phyloP scores from a whole-genome alignment of 2,797 vertebrate species.

The Bryconaethiops microstoma region DNA sequence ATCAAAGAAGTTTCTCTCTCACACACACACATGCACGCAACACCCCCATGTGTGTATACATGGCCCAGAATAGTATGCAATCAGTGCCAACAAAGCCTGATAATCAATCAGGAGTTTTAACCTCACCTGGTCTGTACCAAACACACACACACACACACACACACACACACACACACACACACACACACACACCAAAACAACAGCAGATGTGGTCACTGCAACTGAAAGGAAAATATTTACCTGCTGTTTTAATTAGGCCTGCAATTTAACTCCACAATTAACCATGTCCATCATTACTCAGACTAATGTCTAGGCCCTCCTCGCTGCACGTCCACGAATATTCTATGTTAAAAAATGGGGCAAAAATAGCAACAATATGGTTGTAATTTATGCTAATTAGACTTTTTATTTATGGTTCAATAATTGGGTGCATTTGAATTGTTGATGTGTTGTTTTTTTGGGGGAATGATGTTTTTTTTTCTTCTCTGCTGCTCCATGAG shows the following conservation, averaged over 20 bases:
- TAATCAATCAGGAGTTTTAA: slow-evolving; percentile 38
- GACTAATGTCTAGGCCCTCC: slow-evolving; percentile 54
- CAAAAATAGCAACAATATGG: slow-evolving; percentile 80
- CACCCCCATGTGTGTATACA: not conserved
- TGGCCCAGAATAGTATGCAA: not conserved
- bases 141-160: not conserved
- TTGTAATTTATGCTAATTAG: slow-evolving; percentile 86
- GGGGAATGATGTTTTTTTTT: not conserved
- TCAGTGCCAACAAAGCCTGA: slow-evolving; percentile 2
- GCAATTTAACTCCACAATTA: slow-evolving; percentile 75
- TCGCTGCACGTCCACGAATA: slow-evolving; percentile 42
- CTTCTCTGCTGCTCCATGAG: slow-evolving; percentile 69
- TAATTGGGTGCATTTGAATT: slow-evolving; percentile 81
- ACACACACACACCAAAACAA: slow-evolving; percentile 58
- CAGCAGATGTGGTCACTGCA: slow-evolving; percentile 62
- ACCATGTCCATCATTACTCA: slow-evolving; percentile 72
- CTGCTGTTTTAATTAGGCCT: slow-evolving; percentile 72
- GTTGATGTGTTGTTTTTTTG: slow-evolving; percentile 79
- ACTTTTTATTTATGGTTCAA: slow-evolving; percentile 79
- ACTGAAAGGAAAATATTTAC: slow-evolving; percentile 77
- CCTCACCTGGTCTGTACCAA: slow-evolving; percentile 38
- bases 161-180: slow-evolving; percentile 27
- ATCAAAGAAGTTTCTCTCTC: not conserved
- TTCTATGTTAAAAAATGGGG: slow-evolving; percentile 58
- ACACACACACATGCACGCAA: not conserved